phyloP scores from a whole-genome alignment of 2,113 vertebrate species.

The Oreocharis arfaki region DNA sequence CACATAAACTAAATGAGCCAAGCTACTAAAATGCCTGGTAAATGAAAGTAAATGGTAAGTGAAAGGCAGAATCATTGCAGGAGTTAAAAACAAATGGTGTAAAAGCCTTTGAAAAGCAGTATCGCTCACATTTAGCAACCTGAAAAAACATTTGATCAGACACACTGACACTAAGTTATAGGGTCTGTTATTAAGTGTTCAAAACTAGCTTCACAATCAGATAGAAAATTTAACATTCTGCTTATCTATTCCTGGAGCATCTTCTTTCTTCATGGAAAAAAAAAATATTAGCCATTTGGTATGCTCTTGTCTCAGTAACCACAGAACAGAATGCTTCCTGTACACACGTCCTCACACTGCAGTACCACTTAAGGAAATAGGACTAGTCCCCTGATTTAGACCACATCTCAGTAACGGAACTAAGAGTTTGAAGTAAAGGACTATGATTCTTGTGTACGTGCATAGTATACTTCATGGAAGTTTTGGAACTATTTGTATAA shows the following conservation, averaged over 20 bases:
- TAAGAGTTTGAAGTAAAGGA: background rate
- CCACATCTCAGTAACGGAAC: background rate
- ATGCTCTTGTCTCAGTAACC: background rate
- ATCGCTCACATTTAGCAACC: background rate
- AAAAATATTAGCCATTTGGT: background rate
- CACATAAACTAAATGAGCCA: background rate
- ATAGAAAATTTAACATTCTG: background rate
- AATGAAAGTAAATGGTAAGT: background rate
- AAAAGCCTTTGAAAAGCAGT: background rate
- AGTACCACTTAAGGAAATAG: background rate
- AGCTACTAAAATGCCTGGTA: background rate
- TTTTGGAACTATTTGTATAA: background rate
- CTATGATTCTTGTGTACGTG: background rate
- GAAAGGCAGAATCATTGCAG: background rate
- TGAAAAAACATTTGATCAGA: background rate
- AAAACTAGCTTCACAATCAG: background rate
- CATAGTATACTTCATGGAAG: background rate
- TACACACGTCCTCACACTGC: rapidly evolving
- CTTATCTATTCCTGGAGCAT: background rate
- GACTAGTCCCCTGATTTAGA: background rate
- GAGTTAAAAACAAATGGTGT: background rate
- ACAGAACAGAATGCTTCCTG: background rate
- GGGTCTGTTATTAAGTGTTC: background rate
- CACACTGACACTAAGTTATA: background rate
- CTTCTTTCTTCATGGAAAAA: background rate